Base-by-base conservation (phyloP, 2,113 vertebrate species). In the Pholis gunnellus region DNA sequence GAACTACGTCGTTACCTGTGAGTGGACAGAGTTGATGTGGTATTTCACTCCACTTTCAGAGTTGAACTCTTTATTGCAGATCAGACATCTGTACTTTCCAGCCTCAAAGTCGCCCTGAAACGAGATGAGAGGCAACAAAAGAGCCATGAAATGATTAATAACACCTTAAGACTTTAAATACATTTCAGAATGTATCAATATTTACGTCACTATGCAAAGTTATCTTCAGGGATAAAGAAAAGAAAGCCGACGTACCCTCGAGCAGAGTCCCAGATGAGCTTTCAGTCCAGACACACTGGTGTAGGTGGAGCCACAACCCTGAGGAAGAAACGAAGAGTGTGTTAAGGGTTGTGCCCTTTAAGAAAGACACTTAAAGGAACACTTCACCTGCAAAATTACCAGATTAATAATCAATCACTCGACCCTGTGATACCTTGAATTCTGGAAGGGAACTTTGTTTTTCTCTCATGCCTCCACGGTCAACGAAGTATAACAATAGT, bases 31-130 rank as follows among this genome's bases (percentile, higher is more conserved):
- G 93, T 97, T 99, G 94, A 99, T 99, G 92, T 99, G 98, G 88
- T 99, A 99, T 82, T 99, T 99, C 88, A 99, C 98, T n/a, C 98
- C 98, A 50, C 98, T 99, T 90, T 99, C 98, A 0, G 97, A 99
- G 81, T 96, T 94, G 85, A 99, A 99, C 90, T 99, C 97, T 83
- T 99, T 99, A 60, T 96, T 95, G 89, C 98, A 99, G 81, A 99
- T 95, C 54, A 98, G 95, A 91, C 98, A 99, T 86, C 94, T 95
- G 91, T 99, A 99, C 92, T 97, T 98, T 86, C 97, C 98, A 78
- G 95, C 96, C 83, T 97, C 96, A 86, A 98, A 98, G 83, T 96
- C 97, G 1, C 98, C 97, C 97, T 99, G 88, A 72, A 90, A 87
- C 25, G 63, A 88, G 1, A 91, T 60, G 15, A 75, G 20, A 56